These are phyloP conservation scores for Nycticebus coucang DNA, from an alignment of 2,113 vertebrate species.

Conservation along the genomic window DNA sequence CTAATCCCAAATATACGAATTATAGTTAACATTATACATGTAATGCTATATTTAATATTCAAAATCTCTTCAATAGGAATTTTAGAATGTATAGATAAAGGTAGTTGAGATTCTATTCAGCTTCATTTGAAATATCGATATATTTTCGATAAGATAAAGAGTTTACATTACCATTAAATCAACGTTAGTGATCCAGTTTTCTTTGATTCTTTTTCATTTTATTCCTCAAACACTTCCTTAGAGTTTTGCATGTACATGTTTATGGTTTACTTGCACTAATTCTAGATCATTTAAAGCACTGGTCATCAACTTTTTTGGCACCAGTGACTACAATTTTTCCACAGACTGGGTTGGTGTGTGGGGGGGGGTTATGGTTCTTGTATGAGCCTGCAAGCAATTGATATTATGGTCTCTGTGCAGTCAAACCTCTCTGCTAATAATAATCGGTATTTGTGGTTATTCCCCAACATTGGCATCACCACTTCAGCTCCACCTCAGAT, in stretches of 20 bases:
- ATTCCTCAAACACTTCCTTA: slow-evolving; percentile 1
- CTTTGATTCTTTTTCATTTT: neutral
- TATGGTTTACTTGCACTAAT: neutral
- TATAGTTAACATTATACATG: neutral
- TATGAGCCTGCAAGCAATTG: too few relatives aligned
- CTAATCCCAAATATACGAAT: neutral
- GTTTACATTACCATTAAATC: slow-evolving; percentile 14
- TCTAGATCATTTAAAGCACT: too few relatives aligned
- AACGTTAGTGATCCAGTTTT: slow-evolving; percentile 10
- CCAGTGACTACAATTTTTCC: too few relatives aligned
- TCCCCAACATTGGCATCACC: too few relatives aligned
- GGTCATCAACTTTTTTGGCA: too few relatives aligned
- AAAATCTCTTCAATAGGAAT: neutral
- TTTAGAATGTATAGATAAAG: slow-evolving; percentile 18
- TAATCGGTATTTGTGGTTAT: too few relatives aligned
- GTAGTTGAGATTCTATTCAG: neutral
- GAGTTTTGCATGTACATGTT: slow-evolving; percentile 3
- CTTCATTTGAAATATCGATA: neutral
- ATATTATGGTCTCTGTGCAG: too few relatives aligned
- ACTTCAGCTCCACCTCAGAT: too few relatives aligned
- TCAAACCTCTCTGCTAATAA: too few relatives aligned
- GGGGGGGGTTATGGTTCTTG: too few relatives aligned
- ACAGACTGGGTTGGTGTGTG: too few relatives aligned
- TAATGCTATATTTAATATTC: slow-evolving; percentile 39
- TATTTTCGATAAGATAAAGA: slow-evolving; percentile 29